Conservation (phyloP, 2,797 vertebrate species). For the Onychomys arenicola region DNA sequence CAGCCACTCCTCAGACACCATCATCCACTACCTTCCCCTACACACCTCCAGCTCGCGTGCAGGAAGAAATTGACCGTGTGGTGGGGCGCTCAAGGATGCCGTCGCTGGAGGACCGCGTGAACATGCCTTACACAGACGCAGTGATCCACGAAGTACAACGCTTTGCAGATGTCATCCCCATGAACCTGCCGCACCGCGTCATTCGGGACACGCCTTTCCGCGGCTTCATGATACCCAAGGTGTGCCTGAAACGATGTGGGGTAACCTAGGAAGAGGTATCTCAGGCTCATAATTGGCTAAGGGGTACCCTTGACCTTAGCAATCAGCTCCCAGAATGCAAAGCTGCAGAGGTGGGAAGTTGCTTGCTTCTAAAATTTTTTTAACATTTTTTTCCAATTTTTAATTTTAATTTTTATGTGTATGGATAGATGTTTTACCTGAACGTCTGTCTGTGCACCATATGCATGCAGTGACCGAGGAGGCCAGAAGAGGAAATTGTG, state of each 20-base stretch:
- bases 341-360: background rate
- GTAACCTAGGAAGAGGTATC: background rate
- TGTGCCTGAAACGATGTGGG: background rate
- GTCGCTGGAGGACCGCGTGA: background rate
- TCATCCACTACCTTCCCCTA: background rate
- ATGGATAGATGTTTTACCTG: background rate
- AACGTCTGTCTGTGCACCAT: background rate
- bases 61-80: conserved; percentile 72
- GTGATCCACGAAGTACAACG: conserved; percentile 81
- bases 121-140: conserved; percentile 67
- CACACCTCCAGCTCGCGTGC: conserved; percentile 39
- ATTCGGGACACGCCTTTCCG: conserved; percentile 75
- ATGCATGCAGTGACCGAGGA: background rate
- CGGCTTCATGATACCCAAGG: conserved; percentile 80
- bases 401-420: too few relatives aligned
- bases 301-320: background rate
- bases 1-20: accelerated
- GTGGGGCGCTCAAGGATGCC: conserved; percentile 27
- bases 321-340: background rate
- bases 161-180: conserved; percentile 81
- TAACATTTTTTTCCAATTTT: background rate
- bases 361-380: background rate
- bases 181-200: conserved; percentile 78
- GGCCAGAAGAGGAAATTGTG: too few relatives aligned
- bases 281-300: background rate